Base-by-base conservation (phyloP, 2,888 invertebrate genomes). In the Pachymerium ferrugineum region DNA sequence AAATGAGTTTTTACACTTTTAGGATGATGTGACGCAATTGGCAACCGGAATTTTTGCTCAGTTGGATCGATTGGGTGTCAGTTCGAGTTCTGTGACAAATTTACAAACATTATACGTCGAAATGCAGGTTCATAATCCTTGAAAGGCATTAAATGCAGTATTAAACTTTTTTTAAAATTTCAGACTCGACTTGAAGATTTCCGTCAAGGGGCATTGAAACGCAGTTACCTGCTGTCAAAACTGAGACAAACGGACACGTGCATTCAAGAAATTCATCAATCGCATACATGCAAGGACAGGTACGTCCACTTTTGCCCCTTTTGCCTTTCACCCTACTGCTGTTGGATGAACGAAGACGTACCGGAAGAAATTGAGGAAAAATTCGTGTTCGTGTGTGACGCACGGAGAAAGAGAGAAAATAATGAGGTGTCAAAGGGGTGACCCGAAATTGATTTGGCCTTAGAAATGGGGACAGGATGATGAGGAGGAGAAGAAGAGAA, bases 271-370 rank as follows among this genome's bases (percentile, higher is more conserved):
- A n/a, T 38, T 12, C 89, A 30, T 83, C 85, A 54, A 89, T 89
- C 79, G 89, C 89, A 89, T 85, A 85, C 79, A 88, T 89, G 81
- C 86, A 87, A 80, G 89, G 88, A 89, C 87, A 89, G 89, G 89
- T 89, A 89, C 84, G 85, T 72, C 74, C 54, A 31, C 67, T 29
- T 47, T 74, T 28, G 47, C 38, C 35, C 35, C 47, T 62, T 71
- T 19, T 10, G 12, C 62, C 28, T 19, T 25, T 28, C 38, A 38
- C 38, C 38, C n/a, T 38, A n/a, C n/a, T 38, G 38, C 38, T 38
- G 38, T n/a, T 38, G 38, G 38, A 38, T 8, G 14, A 38, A 38
- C 38, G 8, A 2, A 38, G 70, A 70, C 28, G 14, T 70, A 16
- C 10, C 14, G 70, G 83, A 85, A 88, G 78, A 89, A 89, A 84